Base-by-base conservation (phyloP, 2,113 vertebrate genomes). In the Bucco capensis region DNA sequence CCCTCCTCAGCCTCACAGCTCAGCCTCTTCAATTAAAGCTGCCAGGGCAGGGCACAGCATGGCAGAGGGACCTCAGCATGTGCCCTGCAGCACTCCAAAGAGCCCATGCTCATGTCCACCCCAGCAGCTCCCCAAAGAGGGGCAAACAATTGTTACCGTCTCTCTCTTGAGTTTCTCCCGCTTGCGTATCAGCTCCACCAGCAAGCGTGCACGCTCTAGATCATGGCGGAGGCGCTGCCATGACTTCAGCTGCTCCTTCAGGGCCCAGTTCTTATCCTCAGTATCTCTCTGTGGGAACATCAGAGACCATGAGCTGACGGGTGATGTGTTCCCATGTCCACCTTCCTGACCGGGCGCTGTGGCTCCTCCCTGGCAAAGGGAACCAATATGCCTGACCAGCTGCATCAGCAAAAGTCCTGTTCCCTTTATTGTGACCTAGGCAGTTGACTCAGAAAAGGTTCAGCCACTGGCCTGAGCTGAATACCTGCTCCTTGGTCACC, bases 151-250 rank as follows among this genome's bases (percentile, higher is more conserved):
- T 13, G 96, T 98, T 97, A 99, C 99, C 96, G 98, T 98, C 97
- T 99, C 99, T 96, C 99, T 98, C 97, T 99, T 99, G 96, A 99
- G 98, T 91, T 99, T 99, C 94, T 99, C 99, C 86, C 99, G 98
- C 97, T 99, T 99, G 91, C 99, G 99, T 88, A 99, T 99, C 95
- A 99, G 98, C 96, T 99, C 99, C 94, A 99, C 99, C 95, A 99
- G 97, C 49, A 99, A 98, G 93, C 99, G 97, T 28, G 99, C 99
- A 67, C 99, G 98, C 97, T 99, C 99, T 46, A 99, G 97, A 97
- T 99, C 99, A 30, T 99, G 99, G 90, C 99, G 97, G 76, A 99
- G 98, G 79, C 99, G 97, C 97, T 99, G 99, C 99, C 99, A 99
- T 9, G 99, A 99, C 95, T 99, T 99, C 79, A 99, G 98, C 97